Base-by-base conservation (phyloP, 1,140 invertebrate genomes). In the Sarcophaga peregrina region DNA sequence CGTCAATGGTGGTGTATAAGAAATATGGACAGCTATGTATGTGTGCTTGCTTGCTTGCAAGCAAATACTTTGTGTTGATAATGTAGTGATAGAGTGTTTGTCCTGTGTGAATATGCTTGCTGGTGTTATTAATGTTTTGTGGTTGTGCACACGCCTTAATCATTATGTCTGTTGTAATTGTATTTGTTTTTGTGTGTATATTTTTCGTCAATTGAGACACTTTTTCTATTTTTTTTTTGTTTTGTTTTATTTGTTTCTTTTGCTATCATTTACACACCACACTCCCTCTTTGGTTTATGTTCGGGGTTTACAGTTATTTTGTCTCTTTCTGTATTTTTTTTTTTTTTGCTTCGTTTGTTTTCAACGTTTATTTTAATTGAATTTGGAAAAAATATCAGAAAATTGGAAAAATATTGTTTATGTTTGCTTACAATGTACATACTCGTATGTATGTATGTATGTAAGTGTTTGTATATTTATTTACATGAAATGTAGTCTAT, bases 371-470 rank as follows among this genome's bases (percentile, higher is more conserved):
- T 50, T 78, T 78, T 78, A 78, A 78, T 78, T 78, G 75, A 78
- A 78, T 83, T 78, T 78, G 52, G 47, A 76, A 85, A 82, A 75
- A 81, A 15, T 83, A 50, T 50, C 76, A 48, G 0, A 73, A 50
- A 72, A 47, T 48, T 72, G 85, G 85, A 85, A 75, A 81, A 76
- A 58, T 83, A 82, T 48, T 52, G 20, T 81, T 68, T n/a, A 45
- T 58, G 54, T 47, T 25, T 78, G 15, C 20, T 20, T n/a, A 17
- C 20, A n/a, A 62, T 11, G 48, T n/a, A n/a, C n/a, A n/a, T n/a
- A n/a, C n/a, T n/a, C n/a, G n/a, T n/a, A n/a, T n/a, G n/a, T n/a
- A n/a, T n/a, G n/a, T 50, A 72, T 50, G 72, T 82, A 75, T 75
- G 68, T 80, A 80, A n/a, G n/a, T 54, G 20, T 80, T 54, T 80